Evolutionary conservation across 2,888 invertebrate species (phyloP).

Genomic region (Gari tellinella): DNA sequence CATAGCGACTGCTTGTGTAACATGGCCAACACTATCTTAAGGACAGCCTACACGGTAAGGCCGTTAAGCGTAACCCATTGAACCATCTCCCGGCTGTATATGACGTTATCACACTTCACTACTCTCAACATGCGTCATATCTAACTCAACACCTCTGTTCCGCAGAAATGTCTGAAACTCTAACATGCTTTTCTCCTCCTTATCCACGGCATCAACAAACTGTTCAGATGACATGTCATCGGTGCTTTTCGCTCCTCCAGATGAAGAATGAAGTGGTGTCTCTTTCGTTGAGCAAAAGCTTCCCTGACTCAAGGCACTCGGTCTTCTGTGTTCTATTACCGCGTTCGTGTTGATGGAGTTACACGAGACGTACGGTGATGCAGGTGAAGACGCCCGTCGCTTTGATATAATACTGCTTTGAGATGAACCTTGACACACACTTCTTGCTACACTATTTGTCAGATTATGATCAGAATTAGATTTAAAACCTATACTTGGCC

Average conservation of each 20-base stretch:
- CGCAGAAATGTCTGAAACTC: conserved; percentile 78
- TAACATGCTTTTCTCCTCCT: conserved; percentile 72
- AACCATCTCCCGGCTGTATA: no score
- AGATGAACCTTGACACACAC: not conserved
- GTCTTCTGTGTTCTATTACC: conserved; percentile 11
- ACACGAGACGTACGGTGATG: conserved; percentile 31
- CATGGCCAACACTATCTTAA: no score
- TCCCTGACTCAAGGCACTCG: conserved; percentile 47
- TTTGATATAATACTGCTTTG: conserved; percentile 16
- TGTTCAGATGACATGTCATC: conserved; percentile 54
- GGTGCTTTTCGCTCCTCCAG: conserved; percentile 24
- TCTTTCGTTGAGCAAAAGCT: conserved; percentile 36
- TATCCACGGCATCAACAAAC: conserved; percentile 56
- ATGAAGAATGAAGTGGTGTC: conserved; percentile 1
- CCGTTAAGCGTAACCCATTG: no score
- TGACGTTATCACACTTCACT: conserved; percentile 73
- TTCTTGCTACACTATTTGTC: conserved; percentile 6
- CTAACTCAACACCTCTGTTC: conserved; percentile 77
- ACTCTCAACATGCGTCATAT: conserved; percentile 77
- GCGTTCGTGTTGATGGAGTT: conserved; percentile 41
- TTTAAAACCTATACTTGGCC: conserved; percentile 4
- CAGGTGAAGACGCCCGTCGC: conserved; percentile 51
- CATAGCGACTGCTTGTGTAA: no score
- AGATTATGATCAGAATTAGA: conserved; percentile 23
- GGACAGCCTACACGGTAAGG: no score